phyloP scores from a whole-genome alignment of 2,888 invertebrate genomes.

The Chironomus riparius region DNA sequence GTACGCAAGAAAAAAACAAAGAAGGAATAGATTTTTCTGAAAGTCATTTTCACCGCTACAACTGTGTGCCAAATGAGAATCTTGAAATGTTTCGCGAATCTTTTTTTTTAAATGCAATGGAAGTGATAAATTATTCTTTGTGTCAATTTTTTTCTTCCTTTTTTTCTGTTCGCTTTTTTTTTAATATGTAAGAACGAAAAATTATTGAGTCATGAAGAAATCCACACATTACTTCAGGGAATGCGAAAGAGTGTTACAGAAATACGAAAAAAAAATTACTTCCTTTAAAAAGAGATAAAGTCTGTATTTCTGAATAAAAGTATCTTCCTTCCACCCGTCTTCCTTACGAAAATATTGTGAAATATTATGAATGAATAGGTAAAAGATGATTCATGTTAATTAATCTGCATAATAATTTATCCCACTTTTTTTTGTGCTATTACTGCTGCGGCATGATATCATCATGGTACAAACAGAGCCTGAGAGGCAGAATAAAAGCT shows the following conservation, averaged over 20 bases:
- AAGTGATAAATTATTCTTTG: not conserved
- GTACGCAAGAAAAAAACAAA: not conserved
- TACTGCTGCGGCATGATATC: no score
- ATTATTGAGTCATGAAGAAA: not conserved
- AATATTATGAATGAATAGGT: not conserved
- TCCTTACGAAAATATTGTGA: not conserved
- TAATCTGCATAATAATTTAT: not conserved
- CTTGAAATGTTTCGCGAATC: not conserved
- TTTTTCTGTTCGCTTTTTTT: not conserved
- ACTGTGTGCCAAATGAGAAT: not conserved
- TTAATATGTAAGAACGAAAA: not conserved
- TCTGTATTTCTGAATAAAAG: not conserved
- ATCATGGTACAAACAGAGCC: no score
- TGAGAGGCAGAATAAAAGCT: not conserved
- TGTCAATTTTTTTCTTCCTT: not conserved
- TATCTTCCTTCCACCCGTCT: not conserved
- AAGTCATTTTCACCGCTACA: not conserved
- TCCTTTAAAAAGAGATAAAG: not conserved
- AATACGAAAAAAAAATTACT: not conserved
- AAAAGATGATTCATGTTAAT: constrained; percentile 3
- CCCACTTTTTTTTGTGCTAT: not conserved
- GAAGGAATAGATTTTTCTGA: not conserved
- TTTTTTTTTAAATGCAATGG: not conserved
- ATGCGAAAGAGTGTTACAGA: not conserved
- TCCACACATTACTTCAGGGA: not conserved